A percentile compares a stretch with the other conserved stretches of the same genome.
Evolutionary conservation across 53 echinoderm and acorn worm genomes (phyloP).

Genomic region (Hippasteria phrygiana): DNA sequence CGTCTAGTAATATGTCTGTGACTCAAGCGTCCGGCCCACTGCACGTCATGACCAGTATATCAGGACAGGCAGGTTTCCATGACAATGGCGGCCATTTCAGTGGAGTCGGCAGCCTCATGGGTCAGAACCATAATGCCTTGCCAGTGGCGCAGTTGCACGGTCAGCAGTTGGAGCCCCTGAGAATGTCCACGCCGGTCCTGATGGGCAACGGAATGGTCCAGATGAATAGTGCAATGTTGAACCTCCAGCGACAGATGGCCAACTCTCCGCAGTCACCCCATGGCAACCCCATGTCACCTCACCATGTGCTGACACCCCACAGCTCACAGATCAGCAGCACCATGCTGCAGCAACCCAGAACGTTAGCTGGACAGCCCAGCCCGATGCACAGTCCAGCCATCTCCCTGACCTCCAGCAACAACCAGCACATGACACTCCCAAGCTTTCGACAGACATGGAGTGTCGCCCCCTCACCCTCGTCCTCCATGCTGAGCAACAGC

Average conservation of each 20-base stretch:
- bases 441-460: slow-evolving; percentile 97
- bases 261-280: slow-evolving; percentile 68
- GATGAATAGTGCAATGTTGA: slow-evolving; percentile 86
- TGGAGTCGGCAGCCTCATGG: slow-evolving; percentile 42
- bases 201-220: slow-evolving; percentile 75
- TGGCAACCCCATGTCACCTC: slow-evolving; percentile 67
- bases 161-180: slow-evolving; percentile 38
- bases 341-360: slow-evolving; percentile 62
- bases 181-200: slow-evolving; percentile 39
- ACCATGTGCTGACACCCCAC: slow-evolving; percentile 84
- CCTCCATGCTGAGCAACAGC: slow-evolving; percentile 34
- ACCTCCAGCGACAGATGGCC: slow-evolving; percentile 68
- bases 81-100: slow-evolving; percentile 53
- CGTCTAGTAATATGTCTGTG: slow-evolving; percentile 73
- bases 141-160: slow-evolving; percentile 40
- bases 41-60: slow-evolving; percentile 72
- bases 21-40: slow-evolving; percentile 56
- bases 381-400: slow-evolving; percentile 77
- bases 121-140: slow-evolving; percentile 26
- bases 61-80: slow-evolving; percentile 66
- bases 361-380: slow-evolving; percentile 61
- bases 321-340: slow-evolving; percentile 70
- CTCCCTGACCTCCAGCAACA: slow-evolving; percentile 54
- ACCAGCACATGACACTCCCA: slow-evolving; percentile 77
- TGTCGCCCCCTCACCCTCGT: slow-evolving; percentile 52